Conservation (phyloP, 2,797 vertebrate species). For the Sandelia bainsii region DNA sequence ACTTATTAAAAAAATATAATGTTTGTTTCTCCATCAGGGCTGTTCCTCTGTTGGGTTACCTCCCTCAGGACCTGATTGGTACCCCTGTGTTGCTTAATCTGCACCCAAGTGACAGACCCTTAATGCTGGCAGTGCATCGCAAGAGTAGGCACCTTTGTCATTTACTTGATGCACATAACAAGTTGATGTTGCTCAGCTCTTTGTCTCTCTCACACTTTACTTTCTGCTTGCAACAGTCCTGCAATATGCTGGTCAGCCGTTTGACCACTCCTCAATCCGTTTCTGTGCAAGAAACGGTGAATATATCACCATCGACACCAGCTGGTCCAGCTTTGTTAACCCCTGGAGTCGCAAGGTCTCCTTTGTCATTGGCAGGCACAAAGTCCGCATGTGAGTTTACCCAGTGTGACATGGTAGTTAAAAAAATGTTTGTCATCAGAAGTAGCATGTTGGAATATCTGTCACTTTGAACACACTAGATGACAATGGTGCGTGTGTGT, state of each 20-base stretch:
- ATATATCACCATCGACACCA: conserved; percentile 95
- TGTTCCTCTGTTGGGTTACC: conserved; percentile 93
- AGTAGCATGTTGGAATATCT: background rate
- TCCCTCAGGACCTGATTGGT: conserved; percentile 96
- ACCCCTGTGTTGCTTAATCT: conserved; percentile 91
- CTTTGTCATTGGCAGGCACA: conserved; percentile 96
- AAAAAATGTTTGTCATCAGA: background rate
- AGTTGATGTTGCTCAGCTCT: background rate
- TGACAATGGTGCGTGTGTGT: conserved; percentile 21
- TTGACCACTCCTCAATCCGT: conserved; percentile 94
- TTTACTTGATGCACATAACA: background rate
- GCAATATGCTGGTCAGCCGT: conserved; percentile 92
- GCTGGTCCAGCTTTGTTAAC: conserved; percentile 99
- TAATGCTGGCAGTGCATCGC: conserved; percentile 94
- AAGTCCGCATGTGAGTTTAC: conserved; percentile 94
- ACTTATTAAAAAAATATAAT: background rate
- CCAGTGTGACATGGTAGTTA: background rate
- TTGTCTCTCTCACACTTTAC: background rate
- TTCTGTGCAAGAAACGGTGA: conserved; percentile 94
- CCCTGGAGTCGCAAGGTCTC: conserved; percentile 98
- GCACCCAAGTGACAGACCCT: conserved; percentile 92
- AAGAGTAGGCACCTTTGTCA: conserved; percentile 84
- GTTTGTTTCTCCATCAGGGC: conserved; percentile 82
- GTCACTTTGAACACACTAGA: background rate
- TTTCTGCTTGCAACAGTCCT: conserved; percentile 74